Conservation (phyloP, 2,113 vertebrate genomes). For the Lutjanus erythropterus region DNA sequence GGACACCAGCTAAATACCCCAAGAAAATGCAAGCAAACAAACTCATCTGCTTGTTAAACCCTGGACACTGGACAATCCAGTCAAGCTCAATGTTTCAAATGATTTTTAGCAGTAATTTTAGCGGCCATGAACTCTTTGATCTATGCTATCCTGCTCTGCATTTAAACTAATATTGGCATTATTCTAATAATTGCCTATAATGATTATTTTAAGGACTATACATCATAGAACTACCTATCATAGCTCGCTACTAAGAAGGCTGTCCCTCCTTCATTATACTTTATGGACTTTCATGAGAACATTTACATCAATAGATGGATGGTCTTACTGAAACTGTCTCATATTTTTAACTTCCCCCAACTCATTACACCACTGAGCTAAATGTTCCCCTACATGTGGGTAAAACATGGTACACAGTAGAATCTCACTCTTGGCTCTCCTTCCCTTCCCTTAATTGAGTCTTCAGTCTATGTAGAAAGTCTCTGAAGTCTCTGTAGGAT, state of each 20-base stretch:
- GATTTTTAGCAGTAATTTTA: no score
- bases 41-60: no score
- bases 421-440: background rate
- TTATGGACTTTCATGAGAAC: background rate
- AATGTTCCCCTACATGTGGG: background rate
- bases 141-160: background rate
- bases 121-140: no score
- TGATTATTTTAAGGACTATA: background rate
- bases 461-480: constrained; percentile 29
- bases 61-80: background rate
- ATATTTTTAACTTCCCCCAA: background rate
- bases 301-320: background rate
- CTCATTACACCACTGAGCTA: background rate
- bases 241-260: background rate
- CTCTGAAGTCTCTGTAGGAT: constrained; percentile 26
- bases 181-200: background rate
- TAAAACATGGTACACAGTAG: background rate
- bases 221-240: background rate
- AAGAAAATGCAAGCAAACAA: background rate
- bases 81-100: background rate
- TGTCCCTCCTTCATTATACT: background rate
- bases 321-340: background rate
- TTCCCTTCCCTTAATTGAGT: constrained; percentile 5
- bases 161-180: background rate
- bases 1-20: background rate